Conservation (phyloP, 1,140 invertebrate species). For the Akabosia matsudoensis region DNA sequence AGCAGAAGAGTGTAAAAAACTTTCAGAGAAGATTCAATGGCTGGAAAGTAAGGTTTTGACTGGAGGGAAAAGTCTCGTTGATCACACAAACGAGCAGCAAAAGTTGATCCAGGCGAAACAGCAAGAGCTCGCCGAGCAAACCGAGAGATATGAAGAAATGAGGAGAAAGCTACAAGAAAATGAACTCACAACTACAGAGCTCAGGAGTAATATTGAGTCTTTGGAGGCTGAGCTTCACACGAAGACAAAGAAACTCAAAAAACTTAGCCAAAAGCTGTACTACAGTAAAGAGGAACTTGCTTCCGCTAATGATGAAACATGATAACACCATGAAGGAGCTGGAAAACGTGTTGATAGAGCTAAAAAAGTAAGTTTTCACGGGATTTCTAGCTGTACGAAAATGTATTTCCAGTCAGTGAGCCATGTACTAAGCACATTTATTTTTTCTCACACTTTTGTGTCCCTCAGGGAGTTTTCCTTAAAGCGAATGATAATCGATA, state of each 20-base stretch:
- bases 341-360: constrained; percentile 32
- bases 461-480: constrained; percentile 40
- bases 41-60: constrained; percentile 84
- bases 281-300: constrained; percentile 26
- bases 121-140: constrained; percentile 41
- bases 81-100: constrained; percentile 45
- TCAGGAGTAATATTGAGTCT: background rate
- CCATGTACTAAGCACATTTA: too few species aligned
- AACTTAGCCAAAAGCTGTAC: constrained; percentile 33
- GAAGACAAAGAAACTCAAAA: constrained; percentile 28
- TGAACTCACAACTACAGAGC: constrained; percentile 33
- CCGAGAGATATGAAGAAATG: constrained; percentile 37
- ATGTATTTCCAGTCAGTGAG: too few species aligned
- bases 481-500: constrained; percentile 41
- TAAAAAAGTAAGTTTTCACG: constrained; percentile 35
- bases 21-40: constrained; percentile 59
- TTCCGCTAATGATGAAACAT: constrained; percentile 27
- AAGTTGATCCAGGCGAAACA: constrained; percentile 35
- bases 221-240: constrained; percentile 30
- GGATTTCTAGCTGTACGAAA: background rate
- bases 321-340: constrained; percentile 33
- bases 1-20: constrained; percentile 56
- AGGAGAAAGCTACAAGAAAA: constrained; percentile 39
- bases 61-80: constrained; percentile 73
- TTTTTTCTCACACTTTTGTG: background rate